Evolutionary conservation across 2,888 invertebrate genomes (phyloP), one percentile per base, ranked within the genome.

Genomic region (Lymantria dispar): DNA sequence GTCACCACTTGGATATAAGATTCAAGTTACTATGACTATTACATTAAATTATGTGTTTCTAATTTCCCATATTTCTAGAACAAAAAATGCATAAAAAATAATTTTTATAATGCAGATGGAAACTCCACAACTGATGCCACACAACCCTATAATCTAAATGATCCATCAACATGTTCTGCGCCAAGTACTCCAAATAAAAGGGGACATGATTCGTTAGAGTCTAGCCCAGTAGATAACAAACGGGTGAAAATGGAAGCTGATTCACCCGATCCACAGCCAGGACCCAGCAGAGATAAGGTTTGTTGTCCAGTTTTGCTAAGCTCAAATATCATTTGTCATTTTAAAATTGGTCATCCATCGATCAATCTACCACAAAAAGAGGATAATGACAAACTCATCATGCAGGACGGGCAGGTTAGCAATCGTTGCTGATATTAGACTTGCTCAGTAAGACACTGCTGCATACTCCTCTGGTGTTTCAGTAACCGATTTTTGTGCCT

Each of bases 241-340:
- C 85, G 70, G 54, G 59, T 77, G 0, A 85, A 82, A 62, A 69
- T 53, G 33, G 74, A 73, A 45, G 66, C 58, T 30, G 37, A 31
- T 49, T 58, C 47, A 36, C 40, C 48, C 9, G 48, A 51, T 47
- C 59, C 38, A 0, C 51, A 52, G 33, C 68, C 79, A 7, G 80
- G 81, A 8, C 74, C 80, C 7, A 83, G 81, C 57, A 71, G 69
- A 57, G 65, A 64, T 57, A 69, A 68, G 66, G 56, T 47, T 29
- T 36, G 37, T 22, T 36, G 37, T 22, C 5, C 22, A 22, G 22
- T 22, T 22, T 22, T 22, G 5, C 22, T 22, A 22, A 22, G 22
- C 22, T 22, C 22, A 22, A 22, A 22, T n/a, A 22, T 5, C 22
- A 22, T 22, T 22, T 22, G 3, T 5, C 22, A 22, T 5, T 22